Conservation (phyloP, 2,888 invertebrate species). For the Leptogaster cylindrica region DNA sequence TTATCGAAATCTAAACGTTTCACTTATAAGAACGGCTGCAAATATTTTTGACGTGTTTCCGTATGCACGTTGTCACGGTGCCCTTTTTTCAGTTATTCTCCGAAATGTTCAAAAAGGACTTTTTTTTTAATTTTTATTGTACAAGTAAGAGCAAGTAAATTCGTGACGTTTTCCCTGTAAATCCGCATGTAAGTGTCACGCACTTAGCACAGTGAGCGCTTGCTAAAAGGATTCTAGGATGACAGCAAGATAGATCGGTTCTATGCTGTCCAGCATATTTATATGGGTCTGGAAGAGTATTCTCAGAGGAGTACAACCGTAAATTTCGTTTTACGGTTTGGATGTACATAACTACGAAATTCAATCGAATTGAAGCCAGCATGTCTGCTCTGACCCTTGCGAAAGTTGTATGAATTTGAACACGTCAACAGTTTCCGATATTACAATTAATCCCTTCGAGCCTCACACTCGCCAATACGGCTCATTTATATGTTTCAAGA, state of each 20-base stretch:
- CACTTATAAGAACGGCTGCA: too few species aligned
- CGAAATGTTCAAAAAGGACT: too few species aligned
- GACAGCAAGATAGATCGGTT: conserved; percentile 38
- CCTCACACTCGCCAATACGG: background rate
- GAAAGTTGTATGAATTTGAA: conserved; percentile 7
- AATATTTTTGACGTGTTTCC: too few species aligned
- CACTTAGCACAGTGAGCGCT: conserved; percentile 22
- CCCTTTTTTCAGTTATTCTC: too few species aligned
- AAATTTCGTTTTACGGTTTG: too few species aligned
- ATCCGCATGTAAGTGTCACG: conserved; percentile 34
- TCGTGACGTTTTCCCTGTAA: conserved; percentile 33
- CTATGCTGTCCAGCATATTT: conserved; percentile 13
- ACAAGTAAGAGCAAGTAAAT: background rate
- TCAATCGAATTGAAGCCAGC: conserved; percentile 22
- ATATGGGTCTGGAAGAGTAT: conserved; percentile 29
- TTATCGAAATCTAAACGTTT: too few species aligned
- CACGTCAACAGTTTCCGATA: conserved; percentile 32
- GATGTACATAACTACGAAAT: background rate
- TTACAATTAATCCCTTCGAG: background rate
- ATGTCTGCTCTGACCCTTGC: conserved; percentile 8
- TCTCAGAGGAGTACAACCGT: conserved; percentile 14
- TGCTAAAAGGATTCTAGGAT: conserved; percentile 31
- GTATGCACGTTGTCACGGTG: too few species aligned
- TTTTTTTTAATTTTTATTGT: too few species aligned
- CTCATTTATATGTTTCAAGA: conserved; percentile 14